Base-by-base conservation (phyloP, 1,140 invertebrate genomes). In the Metopolophium dirhodum region DNA sequence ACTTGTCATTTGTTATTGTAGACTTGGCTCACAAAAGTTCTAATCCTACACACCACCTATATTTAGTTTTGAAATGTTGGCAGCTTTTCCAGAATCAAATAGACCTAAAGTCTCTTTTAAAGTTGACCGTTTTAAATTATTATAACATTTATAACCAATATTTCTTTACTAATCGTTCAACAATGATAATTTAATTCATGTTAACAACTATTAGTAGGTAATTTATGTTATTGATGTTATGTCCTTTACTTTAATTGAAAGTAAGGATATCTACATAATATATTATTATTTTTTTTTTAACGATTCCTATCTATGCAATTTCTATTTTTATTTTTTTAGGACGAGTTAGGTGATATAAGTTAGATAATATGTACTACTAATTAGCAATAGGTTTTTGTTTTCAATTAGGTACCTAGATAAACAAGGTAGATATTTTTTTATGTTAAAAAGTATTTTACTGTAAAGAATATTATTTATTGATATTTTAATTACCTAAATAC, bases 21-120 rank as follows among this genome's bases (percentile, higher is more conserved):
- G 18, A 91, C 41, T 91, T 91, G 90, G 90, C 90, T 91, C 68
- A 91, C 90, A 26, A 51, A 91, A 91, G 45, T 91, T 91, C 51
- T 91, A 82, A 91, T 77, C 61, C 61, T 91, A 91, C 90, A 77
- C 61, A 91, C 68, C 30, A 51, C 68, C 90, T 91, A 91, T 91
- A 91, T 91, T 47, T 91, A 91, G 90, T 91, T 91, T 91, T 83
- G 45, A 91, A 47, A n/a, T 83, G 82, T 91, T 91, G 90, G 90
- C 90, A 91, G n/a, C 90, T 91, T 91, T 91, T 91, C 90, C 61
- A 82, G 57, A 83, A 91, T 51, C n/a, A 91, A 77, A 77, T 91
- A n/a, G 41, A 82, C 41, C 20, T 82, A 82, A 45, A 91, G n/a
- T 82, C 7, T 82, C 0, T 83, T 49, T 51, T 91, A 20, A 83